A percentile compares a stretch with the other conserved stretches of the same genome.
Evolutionary conservation across 1,140 invertebrate genomes (phyloP).

Genomic region (Bradysia coprophila): DNA sequence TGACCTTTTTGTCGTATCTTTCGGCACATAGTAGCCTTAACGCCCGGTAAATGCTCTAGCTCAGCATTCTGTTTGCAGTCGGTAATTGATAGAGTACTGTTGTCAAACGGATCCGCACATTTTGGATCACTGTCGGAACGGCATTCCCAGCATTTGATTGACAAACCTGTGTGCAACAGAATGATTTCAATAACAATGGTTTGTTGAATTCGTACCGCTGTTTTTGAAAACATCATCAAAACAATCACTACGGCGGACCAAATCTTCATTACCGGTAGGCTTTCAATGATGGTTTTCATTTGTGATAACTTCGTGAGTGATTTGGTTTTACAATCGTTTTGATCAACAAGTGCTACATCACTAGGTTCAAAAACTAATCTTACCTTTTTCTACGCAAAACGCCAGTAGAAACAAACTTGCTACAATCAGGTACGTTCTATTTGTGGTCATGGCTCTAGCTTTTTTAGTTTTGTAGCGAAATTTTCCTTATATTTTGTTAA

Average conservation of each 20-base stretch:
- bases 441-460: neutral
- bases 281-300: neutral
- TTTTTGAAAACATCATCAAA: neutral
- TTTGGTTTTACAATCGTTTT: no score
- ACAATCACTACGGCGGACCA: neutral
- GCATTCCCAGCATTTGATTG: conserved; percentile 87
- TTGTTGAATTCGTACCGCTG: neutral
- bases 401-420: neutral
- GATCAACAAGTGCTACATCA: neutral
- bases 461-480: no score
- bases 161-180: neutral
- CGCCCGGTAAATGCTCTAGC: conserved; percentile 44
- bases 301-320: no score
- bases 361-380: neutral
- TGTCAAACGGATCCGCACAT: conserved; percentile 86
- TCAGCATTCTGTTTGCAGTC: conserved; percentile 54
- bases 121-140: conserved; percentile 75
- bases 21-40: conserved; percentile 69
- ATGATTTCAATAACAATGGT: neutral
- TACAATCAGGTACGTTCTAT: neutral
- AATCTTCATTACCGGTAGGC: neutral
- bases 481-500: no score
- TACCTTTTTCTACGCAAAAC: neutral
- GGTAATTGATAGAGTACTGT: conserved; percentile 66
- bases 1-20: conserved; percentile 85